Conservation (phyloP, 2,888 invertebrate genomes). For the Pollenia amentaria region DNA sequence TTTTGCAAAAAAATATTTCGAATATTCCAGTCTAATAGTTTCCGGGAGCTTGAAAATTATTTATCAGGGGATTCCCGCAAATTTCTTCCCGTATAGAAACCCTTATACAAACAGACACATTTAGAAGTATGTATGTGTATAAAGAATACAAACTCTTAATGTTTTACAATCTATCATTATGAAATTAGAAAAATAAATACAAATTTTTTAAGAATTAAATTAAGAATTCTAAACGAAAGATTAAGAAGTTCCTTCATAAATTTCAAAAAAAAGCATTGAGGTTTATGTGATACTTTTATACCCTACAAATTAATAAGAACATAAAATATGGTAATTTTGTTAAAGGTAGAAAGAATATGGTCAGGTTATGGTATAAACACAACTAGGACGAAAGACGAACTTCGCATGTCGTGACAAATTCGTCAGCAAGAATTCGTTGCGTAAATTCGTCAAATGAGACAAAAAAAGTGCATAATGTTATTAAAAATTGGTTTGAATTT, state of each 20-base stretch:
- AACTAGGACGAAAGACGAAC: no score
- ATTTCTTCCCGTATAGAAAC: no score
- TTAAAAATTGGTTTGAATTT: not conserved
- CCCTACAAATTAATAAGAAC: conserved; percentile 19
- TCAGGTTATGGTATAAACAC: no score
- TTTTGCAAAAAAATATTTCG: no score
- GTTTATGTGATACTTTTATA: conserved; percentile 32
- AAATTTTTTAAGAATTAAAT: not conserved
- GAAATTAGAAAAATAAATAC: conserved; percentile 10
- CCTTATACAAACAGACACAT: no score
- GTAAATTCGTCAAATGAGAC: no score
- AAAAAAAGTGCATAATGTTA: no score
- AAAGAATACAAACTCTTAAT: not conserved
- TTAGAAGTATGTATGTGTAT: not conserved
- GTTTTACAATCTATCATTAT: conserved; percentile 16
- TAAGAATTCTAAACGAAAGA: not conserved
- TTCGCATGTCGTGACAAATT: no score
- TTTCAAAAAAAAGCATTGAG: conserved; percentile 57
- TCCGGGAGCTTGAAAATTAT: no score
- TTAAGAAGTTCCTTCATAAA: conserved; percentile 79
- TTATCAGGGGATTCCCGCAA: no score
- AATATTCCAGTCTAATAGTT: no score
- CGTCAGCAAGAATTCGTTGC: no score
- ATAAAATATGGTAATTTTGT: not conserved
- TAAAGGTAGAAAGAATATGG: not conserved